Evolutionary conservation across 2,888 invertebrate species (phyloP), one percentile per base, ranked within the genome.

Genomic region (Agriopis marginaria): DNA sequence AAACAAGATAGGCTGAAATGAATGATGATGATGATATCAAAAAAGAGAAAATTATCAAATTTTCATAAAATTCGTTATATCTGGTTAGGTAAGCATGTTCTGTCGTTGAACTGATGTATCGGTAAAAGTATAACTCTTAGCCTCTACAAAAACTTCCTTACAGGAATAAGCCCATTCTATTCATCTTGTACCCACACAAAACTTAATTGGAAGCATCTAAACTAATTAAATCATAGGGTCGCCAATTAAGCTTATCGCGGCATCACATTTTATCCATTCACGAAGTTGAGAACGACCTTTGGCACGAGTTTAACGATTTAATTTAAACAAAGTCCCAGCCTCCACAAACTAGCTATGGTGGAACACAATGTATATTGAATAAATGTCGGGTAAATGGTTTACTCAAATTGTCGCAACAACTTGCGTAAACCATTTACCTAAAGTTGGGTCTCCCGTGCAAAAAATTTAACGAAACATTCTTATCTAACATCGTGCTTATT

Each of bases 381-480:
- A 32, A 23, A 23, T 23, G 17, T 23, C 17, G 17, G 2, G 17
- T 23, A 23, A 23, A 32, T 32, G 32, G 32, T 74, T 76, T 75
- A 78, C 74, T 70, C 68, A 68, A 75, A 53, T 77, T 79, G 72
- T 80, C 75, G 70, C 70, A 62, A 74, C 75, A 77, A 70, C 72
- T 61, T 60, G 61, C 44, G 64, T 50, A 39, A 55, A 40, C 44
- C 32, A 53, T 59, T 54, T 50, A 68, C 51, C 40, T 42, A n/a
- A 39, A 32, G 44, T 50, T 63, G 10, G 11, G 7, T 23, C 32
- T 32, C 32, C 32, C 4, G 32, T 4, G 32, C 32, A 1, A 32
- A 32, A 32, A 32, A 32, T 32, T 5, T 32, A 1, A 3, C 32
- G 1, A 32, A 32, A 32, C 32, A 32, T 32, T 3, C 5, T 32